Percentiles rank a stretch among this genome's conserved stretches.
phyloP scores from a whole-genome alignment of 2,113 vertebrate species.

The Crocuta crocuta region DNA sequence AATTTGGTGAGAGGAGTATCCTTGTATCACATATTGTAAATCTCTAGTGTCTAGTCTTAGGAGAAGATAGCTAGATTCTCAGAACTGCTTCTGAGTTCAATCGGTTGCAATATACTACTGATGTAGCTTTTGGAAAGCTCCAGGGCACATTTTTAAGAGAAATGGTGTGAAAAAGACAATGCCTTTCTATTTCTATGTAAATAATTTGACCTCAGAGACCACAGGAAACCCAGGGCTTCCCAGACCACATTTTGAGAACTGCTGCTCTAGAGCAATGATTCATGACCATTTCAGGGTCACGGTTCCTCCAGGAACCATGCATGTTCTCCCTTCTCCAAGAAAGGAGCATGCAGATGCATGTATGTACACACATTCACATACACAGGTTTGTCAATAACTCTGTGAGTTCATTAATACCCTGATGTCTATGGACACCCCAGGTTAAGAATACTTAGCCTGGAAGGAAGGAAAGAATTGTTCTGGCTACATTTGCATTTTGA shows the following conservation, averaged over 20 bases:
- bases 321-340: background rate
- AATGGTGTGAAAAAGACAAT: background rate
- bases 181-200: background rate
- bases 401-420: background rate
- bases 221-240: background rate
- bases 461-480: constrained; percentile 22
- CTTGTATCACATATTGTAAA: background rate
- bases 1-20: constrained; percentile 21
- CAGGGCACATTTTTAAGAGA: background rate
- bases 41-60: background rate
- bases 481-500: background rate
- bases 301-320: background rate
- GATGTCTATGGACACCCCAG: background rate
- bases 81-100: background rate
- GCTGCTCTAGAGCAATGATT: background rate
- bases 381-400: background rate
- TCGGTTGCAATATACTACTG: background rate
- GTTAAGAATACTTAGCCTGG: background rate
- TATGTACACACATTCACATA: background rate
- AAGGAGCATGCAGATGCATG: background rate
- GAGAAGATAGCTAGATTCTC: background rate
- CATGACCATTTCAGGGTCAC: background rate
- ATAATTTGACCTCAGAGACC: background rate
- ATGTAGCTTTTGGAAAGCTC: background rate
- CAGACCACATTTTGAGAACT: background rate